phyloP scores from a whole-genome alignment of 1,140 invertebrate species.

The Cecropterus lyciades region DNA sequence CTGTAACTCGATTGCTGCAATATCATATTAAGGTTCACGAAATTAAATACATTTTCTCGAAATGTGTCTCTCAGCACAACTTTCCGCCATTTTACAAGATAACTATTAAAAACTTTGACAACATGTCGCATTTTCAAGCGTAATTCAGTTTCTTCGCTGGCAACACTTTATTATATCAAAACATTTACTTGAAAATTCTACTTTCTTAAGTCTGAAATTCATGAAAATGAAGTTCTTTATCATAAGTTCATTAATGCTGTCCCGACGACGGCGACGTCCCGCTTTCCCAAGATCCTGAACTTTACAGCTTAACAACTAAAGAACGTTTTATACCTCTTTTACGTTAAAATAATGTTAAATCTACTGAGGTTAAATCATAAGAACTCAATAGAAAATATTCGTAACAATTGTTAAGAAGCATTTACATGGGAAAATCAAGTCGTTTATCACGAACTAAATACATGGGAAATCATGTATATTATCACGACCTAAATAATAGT shows the following conservation, averaged over 20 bases:
- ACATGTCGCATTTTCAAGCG: constrained; percentile 13
- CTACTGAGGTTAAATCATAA: neutral
- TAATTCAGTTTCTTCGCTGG: constrained; percentile 17
- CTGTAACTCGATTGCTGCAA: neutral
- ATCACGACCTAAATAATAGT: too few species aligned
- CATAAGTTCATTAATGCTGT: constrained; percentile 61
- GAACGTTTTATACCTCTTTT: constrained; percentile 9
- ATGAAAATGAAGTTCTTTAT: constrained; percentile 61
- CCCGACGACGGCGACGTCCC: constrained; percentile 40
- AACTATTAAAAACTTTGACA: constrained; percentile 5
- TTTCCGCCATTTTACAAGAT: constrained; percentile 5
- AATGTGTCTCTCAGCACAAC: neutral
- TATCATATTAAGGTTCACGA: neutral
- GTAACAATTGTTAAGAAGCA: too few species aligned
- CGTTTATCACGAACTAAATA: too few species aligned
- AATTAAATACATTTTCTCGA: neutral
- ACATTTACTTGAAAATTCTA: constrained; percentile 50
- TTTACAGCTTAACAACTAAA: constrained; percentile 48
- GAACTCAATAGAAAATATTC: too few species aligned
- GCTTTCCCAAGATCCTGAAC: constrained; percentile 46
- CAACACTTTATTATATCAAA: constrained; percentile 53
- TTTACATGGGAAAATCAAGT: too few species aligned
- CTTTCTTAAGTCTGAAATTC: constrained; percentile 53
- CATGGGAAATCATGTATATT: too few species aligned
- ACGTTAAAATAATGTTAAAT: neutral